phyloP scores from a whole-genome alignment of 2,113 vertebrate species.

The Nannobrachium achirus region DNA sequence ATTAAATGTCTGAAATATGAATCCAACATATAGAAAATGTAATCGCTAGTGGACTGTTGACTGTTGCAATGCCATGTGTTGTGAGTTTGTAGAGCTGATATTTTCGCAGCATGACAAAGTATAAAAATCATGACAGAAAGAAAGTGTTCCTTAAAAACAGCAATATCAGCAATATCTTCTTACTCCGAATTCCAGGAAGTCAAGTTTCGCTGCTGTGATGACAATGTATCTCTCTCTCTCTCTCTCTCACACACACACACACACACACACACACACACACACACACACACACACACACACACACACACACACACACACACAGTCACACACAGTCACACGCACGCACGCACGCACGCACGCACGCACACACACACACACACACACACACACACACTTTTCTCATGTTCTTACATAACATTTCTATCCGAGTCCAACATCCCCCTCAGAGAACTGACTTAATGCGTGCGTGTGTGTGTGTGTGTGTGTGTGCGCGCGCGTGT shows the following conservation, averaged over 20 bases:
- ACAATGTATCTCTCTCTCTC: slow-evolving; percentile 34
- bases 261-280: neutral
- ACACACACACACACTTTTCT: slow-evolving; percentile 31
- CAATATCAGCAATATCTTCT: no score
- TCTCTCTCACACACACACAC: slow-evolving; percentile 39
- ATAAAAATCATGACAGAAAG: no score
- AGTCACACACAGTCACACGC: neutral
- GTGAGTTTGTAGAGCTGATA: no score
- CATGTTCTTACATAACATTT: slow-evolving; percentile 58
- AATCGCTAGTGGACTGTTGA: neutral
- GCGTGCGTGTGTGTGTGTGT: no score
- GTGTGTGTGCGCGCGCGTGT: neutral
- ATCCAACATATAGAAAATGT: slow-evolving; percentile 32
- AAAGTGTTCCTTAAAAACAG: no score
- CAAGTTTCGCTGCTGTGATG: slow-evolving; percentile 35
- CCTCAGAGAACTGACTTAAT: slow-evolving; percentile 1
- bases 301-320: neutral
- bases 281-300: neutral
- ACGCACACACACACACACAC: slow-evolving; percentile 3
- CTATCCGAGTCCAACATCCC: slow-evolving; percentile 5
- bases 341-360: neutral
- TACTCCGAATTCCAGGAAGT: slow-evolving; percentile 42
- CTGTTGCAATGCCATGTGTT: neutral
- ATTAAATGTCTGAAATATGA: no score
- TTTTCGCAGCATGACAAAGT: neutral